Percentiles rank a stretch among this genome's conserved stretches.
These are phyloP conservation scores for Cydia pomonella DNA, from an alignment of 1,140 invertebrate genomes.

Conservation along the genomic window DNA sequence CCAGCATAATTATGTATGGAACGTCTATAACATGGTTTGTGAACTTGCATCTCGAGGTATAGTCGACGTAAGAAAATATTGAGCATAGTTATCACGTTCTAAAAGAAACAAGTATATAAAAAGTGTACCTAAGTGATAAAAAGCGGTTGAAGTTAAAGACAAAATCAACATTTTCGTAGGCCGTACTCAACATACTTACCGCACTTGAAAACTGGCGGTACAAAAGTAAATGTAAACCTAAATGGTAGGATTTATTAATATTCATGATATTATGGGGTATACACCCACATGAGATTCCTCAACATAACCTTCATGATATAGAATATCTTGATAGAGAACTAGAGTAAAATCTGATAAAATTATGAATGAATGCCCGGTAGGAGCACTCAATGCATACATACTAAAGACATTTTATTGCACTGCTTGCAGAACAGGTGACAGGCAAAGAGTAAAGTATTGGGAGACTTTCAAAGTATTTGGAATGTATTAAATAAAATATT, in stretches of 20 bases:
- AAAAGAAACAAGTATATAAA: not conserved
- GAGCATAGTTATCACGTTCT: not conserved
- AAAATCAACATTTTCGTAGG: conserved; percentile 7
- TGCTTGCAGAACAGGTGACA: not conserved
- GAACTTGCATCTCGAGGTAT: not conserved
- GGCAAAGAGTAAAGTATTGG: not conserved
- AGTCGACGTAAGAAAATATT: conserved; percentile 10
- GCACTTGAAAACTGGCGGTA: not conserved
- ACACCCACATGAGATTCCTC: not conserved
- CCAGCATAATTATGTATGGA: not conserved
- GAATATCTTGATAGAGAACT: not conserved
- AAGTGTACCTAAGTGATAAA: too few species aligned
- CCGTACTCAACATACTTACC: not conserved
- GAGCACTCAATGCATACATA: not conserved
- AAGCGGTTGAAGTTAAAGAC: too few species aligned
- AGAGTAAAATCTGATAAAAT: not conserved
- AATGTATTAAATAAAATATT: conserved; percentile 6
- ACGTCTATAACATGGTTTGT: not conserved
- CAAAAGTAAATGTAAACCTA: not conserved
- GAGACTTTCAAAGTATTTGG: not conserved
- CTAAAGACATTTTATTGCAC: not conserved
- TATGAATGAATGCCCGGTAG: not conserved
- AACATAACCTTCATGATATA: not conserved
- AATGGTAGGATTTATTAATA: not conserved
- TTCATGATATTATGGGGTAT: not conserved